Base-by-base conservation (phyloP, 2,888 invertebrate species). In the Papilio elwesi region DNA sequence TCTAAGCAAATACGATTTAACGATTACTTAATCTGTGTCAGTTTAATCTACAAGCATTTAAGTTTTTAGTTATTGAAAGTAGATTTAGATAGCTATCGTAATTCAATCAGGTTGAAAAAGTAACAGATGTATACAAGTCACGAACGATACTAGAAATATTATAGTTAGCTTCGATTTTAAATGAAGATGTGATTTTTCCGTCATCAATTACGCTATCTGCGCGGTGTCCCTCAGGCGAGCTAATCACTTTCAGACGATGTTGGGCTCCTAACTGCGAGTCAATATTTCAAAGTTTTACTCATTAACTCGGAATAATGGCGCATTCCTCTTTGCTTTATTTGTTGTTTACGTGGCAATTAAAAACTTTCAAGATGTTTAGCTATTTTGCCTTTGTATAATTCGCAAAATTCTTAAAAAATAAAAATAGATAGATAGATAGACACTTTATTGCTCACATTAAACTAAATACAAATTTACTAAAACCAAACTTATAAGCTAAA, bases 201-300 rank as follows among this genome's bases (percentile, higher is more conserved):
- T 52, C 57, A 65, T 55, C 64, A 73, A 75, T 74, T 68, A 73
- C 43, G 49, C 12, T 51, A 74, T 73, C 57, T 62, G 67, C 38
- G 49, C 26, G 4, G 15, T 57, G 66, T 59, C 65, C 47, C 63
- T 57, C 66, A 47, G 70, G 70, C 73, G 67, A 65, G 79, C 81
- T 84, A 85, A 86, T 84, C 83, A 81, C 80, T 81, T 75, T 69
- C 76, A 77, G 77, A 72, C 72, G 72, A 68, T 49, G 72, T 49
- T 64, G 55, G 26, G 55, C 72, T 36, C 36, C 53, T 52, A 62
- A 66, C 71, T 48, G 55, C 26, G 80, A 83, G 85, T 85, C 84
- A 84, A 88, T 87, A 85, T 78, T 82, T 83, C 75, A 82, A 88
- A 87, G 82, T 85, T 86, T 78, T 80, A 79, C 72, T 72, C 72